These are phyloP conservation scores for Zenarchopterus dispar DNA, from an alignment of 2,797 vertebrate species.

Conservation along the genomic window DNA sequence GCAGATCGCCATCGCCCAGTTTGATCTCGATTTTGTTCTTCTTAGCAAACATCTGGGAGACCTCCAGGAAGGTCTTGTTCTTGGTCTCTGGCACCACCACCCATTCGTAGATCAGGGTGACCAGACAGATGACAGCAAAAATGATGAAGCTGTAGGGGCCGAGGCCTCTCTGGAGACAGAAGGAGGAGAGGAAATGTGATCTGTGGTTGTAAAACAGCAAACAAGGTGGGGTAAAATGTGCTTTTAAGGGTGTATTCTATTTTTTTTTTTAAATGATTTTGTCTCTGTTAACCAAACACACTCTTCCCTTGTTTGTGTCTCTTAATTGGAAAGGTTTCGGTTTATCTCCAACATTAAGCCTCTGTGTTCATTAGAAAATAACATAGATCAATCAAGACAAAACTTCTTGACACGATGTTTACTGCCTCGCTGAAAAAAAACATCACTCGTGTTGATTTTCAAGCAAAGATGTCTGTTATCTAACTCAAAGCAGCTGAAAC, in stretches of 20 bases:
- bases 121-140: slow-evolving; percentile 87
- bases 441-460: rapidly evolving
- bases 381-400: background rate
- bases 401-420: background rate
- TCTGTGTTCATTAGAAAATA: background rate
- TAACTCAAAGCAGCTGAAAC: background rate
- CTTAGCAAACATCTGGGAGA: slow-evolving; percentile 88
- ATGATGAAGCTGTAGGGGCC: slow-evolving; percentile 90
- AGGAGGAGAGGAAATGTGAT: slow-evolving; percentile 25
- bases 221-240: background rate
- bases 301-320: slow-evolving; percentile 25
- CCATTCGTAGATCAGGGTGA: slow-evolving; percentile 87
- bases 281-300: slow-evolving; percentile 26
- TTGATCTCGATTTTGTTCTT: slow-evolving; percentile 87
- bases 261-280: background rate
- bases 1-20: slow-evolving; percentile 63
- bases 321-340: slow-evolving; percentile 22
- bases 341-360: background rate
- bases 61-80: slow-evolving; percentile 91
- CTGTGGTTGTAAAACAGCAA: slow-evolving; percentile 16
- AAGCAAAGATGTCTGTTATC: background rate
- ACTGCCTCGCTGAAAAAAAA: background rate
- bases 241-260: slow-evolving; percentile 14
- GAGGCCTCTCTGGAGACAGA: slow-evolving; percentile 81
- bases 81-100: slow-evolving; percentile 93